Conservation (phyloP, 2,888 invertebrate genomes). For the Apotomis capreana region DNA sequence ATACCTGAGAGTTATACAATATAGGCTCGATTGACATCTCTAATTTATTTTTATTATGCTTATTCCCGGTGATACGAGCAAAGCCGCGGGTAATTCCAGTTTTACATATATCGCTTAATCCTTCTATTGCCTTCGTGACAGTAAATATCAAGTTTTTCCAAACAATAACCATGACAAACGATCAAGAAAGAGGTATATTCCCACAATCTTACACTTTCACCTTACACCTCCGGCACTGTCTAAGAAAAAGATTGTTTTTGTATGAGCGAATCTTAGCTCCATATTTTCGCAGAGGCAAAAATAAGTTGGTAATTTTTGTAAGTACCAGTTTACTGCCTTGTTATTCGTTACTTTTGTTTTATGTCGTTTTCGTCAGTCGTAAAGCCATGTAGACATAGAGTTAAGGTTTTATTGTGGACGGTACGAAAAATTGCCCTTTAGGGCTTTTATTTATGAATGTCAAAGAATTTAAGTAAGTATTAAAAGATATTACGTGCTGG, state of each 20-base stretch:
- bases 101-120: neutral
- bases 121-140: constrained; percentile 6
- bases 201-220: constrained; percentile 20
- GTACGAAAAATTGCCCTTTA: constrained; percentile 18
- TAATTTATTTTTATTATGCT: neutral
- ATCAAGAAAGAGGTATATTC: constrained; percentile 1
- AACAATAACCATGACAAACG: constrained; percentile 24
- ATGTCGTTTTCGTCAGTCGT: constrained; percentile 31
- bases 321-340: constrained; percentile 34
- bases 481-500: too few relatives aligned
- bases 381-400: constrained; percentile 32
- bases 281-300: constrained; percentile 13
- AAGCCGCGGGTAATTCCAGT: neutral
- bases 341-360: constrained; percentile 40
- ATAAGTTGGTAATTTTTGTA: constrained; percentile 22
- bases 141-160: constrained; percentile 23
- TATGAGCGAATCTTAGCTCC: neutral
- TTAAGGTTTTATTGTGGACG: constrained; percentile 22
- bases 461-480: neutral
- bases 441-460: constrained; percentile 6
- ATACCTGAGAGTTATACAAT: too few relatives aligned
- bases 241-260: neutral
- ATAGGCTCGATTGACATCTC: too few relatives aligned
- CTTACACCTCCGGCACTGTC: neutral
- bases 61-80: too few relatives aligned